These are phyloP conservation scores for Eulithis testata DNA, from an alignment of 2,888 invertebrate species.

Conservation along the genomic window DNA sequence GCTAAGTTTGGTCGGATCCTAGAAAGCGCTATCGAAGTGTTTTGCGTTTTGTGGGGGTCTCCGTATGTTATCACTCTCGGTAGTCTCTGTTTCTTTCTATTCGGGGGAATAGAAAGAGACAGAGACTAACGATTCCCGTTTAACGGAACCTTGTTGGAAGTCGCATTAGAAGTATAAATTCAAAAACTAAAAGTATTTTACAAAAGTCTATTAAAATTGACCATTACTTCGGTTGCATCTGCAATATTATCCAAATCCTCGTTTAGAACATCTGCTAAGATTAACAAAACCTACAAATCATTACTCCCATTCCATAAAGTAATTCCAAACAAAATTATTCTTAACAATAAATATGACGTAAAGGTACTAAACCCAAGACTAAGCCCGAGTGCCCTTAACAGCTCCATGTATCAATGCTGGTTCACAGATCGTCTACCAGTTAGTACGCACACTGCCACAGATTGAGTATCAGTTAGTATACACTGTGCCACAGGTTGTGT, in stretches of 20 bases:
- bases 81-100: too few relatives aligned
- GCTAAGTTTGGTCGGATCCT: too few relatives aligned
- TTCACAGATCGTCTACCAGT: not conserved
- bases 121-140: too few relatives aligned
- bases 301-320: slow-evolving; percentile 37
- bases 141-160: too few relatives aligned
- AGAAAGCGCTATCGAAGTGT: too few relatives aligned
- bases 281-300: slow-evolving; percentile 23
- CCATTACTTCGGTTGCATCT: not conserved
- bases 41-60: too few relatives aligned
- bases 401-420: slow-evolving; percentile 67
- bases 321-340: slow-evolving; percentile 42
- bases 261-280: slow-evolving; percentile 18
- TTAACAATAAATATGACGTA: slow-evolving; percentile 39
- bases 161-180: too few relatives aligned
- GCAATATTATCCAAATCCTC: not conserved
- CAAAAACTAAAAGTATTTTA: too few relatives aligned
- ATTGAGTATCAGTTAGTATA: slow-evolving; percentile 1
- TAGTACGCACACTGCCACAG: slow-evolving; percentile 9
- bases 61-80: too few relatives aligned
- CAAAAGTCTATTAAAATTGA: not conserved
- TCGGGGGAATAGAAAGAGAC: too few relatives aligned
- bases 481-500: not conserved
- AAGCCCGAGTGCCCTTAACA: slow-evolving; percentile 63
- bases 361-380: slow-evolving; percentile 47